phyloP scores from a whole-genome alignment of 2,888 invertebrate species.

The Dioctria linearis region DNA sequence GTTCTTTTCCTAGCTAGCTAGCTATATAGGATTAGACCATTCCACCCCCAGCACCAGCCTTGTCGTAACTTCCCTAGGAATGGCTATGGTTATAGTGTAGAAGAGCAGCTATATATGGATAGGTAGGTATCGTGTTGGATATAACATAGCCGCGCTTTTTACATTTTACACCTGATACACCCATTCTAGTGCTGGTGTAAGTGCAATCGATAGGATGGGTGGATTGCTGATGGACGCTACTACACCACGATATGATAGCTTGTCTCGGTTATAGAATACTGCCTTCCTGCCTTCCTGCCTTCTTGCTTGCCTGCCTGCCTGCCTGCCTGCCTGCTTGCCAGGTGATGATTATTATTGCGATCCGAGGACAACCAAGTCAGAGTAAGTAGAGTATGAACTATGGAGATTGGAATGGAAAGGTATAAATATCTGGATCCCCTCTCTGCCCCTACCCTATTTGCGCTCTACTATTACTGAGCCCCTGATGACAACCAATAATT shows the following conservation, averaged over 20 bases:
- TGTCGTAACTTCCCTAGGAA: constrained; percentile 9
- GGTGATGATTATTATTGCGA: constrained; percentile 61
- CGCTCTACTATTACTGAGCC: constrained; percentile 45
- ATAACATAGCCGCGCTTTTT: constrained; percentile 3
- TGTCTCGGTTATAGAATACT: neutral
- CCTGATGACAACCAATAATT: constrained; percentile 38
- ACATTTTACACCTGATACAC: constrained; percentile 32
- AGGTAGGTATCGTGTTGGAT: neutral
- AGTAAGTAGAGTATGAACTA: too few species aligned
- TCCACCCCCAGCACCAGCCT: too few species aligned
- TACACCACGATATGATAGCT: constrained; percentile 42
- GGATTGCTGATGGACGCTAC: constrained; percentile 57
- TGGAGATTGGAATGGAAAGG: too few species aligned
- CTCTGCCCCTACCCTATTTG: constrained; percentile 47
- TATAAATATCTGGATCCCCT: neutral
- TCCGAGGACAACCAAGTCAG: constrained; percentile 42
- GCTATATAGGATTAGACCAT: too few species aligned
- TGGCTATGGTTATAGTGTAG: neutral
- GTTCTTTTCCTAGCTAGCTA: neutral
- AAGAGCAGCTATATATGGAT: too few species aligned
- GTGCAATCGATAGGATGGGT: constrained; percentile 56
- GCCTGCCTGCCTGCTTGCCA: constrained; percentile 53
- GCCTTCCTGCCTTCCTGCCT: constrained; percentile 24
- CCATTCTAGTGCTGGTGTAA: constrained; percentile 43
- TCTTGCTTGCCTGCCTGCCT: neutral